Percentiles rank a stretch among this genome's conserved stretches.
Evolutionary conservation across 1,140 invertebrate genomes (phyloP).

Genomic region (Papilio xuthus): DNA sequence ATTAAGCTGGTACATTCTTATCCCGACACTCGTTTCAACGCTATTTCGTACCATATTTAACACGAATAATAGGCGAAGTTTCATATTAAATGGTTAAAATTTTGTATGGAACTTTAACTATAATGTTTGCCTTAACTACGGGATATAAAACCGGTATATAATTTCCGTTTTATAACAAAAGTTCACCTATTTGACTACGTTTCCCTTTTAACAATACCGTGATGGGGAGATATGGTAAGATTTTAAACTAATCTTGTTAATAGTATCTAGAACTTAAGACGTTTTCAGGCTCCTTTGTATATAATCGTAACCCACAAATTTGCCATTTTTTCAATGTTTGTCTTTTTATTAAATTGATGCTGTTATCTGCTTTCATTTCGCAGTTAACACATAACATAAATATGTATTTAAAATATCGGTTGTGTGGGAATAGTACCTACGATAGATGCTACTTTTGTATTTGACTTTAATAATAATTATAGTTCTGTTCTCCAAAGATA

Average conservation of each 20-base stretch:
- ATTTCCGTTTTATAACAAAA: slow-evolving; percentile 35
- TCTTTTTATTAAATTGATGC: too few species aligned
- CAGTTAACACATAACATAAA: too few species aligned
- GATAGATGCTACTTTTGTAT: not conserved
- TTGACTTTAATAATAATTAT: too few species aligned
- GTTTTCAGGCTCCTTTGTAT: not conserved
- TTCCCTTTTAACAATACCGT: slow-evolving; percentile 18
- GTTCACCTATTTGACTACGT: slow-evolving; percentile 31
- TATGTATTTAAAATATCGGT: not conserved
- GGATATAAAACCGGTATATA: slow-evolving; percentile 37
- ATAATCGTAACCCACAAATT: too few species aligned
- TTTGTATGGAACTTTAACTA: slow-evolving; percentile 36
- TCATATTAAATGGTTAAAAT: slow-evolving; percentile 39
- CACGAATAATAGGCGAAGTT: slow-evolving; percentile 36
- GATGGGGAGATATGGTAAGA: not conserved
- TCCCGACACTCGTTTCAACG: slow-evolving; percentile 36
- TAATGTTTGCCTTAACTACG: slow-evolving; percentile 35
- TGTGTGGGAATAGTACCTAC: not conserved
- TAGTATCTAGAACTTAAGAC: not conserved
- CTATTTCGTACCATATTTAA: slow-evolving; percentile 35
- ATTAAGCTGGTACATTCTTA: slow-evolving; percentile 31
- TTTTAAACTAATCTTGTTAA: slow-evolving; percentile 7
- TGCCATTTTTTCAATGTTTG: too few species aligned
- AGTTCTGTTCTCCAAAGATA: too few species aligned
- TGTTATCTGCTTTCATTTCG: too few species aligned